These are phyloP conservation scores for Scaeva pyrastri DNA, from an alignment of 2,888 invertebrate species.

Conservation along the genomic window DNA sequence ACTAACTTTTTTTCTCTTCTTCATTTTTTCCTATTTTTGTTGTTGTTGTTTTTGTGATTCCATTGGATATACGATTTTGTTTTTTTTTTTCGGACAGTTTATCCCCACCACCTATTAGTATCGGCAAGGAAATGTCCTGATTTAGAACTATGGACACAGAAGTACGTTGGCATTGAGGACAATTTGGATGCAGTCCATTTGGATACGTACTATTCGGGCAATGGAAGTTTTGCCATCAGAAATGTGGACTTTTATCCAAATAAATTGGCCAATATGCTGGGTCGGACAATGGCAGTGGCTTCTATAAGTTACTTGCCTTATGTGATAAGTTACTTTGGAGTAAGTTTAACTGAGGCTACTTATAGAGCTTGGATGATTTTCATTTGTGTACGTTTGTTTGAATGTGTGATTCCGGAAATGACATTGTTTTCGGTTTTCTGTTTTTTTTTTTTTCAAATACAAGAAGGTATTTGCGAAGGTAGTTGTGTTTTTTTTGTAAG, in stretches of 20 bases:
- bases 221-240: conserved; percentile 79
- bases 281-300: conserved; percentile 80
- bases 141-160: conserved; percentile 83
- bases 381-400: conserved; percentile 10
- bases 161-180: conserved; percentile 81
- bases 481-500: no score
- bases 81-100: conserved; percentile 78
- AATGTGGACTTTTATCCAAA: conserved; percentile 82
- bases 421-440: not conserved
- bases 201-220: conserved; percentile 80
- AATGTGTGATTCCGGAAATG: not conserved
- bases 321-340: conserved; percentile 82
- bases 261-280: conserved; percentile 81
- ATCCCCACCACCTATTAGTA: conserved; percentile 82
- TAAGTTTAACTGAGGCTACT: conserved; percentile 78
- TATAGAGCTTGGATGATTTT: conserved; percentile 32
- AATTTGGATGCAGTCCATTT: conserved; percentile 81
- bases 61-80: not conserved
- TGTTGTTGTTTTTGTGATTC: conserved; percentile 2
- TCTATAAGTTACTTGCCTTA: conserved; percentile 83
- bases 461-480: not conserved
- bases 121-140: conserved; percentile 78
- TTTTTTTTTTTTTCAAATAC: not conserved
- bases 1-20: conserved; percentile 47
- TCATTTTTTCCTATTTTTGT: not conserved